These are phyloP conservation scores for Aphaenogaster floridana DNA, from an alignment of 1,140 invertebrate genomes.

Conservation along the genomic window DNA sequence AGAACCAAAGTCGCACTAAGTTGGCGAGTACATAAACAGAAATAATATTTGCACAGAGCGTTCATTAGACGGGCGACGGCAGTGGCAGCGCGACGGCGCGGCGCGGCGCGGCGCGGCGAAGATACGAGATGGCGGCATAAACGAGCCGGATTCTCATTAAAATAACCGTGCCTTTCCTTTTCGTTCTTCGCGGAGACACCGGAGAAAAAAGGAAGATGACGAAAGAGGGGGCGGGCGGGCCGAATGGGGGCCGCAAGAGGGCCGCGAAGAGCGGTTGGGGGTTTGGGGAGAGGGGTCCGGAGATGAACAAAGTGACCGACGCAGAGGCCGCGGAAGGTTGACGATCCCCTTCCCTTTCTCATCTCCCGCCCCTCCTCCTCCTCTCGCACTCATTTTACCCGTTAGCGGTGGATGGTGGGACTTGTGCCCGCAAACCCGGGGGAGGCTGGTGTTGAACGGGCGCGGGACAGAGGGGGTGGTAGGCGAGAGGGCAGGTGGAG, in stretches of 20 bases:
- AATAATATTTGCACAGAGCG: constrained; percentile 86
- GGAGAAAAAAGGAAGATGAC: constrained; percentile 24
- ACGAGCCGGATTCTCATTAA: constrained; percentile 86
- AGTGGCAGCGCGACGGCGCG: constrained; percentile 50
- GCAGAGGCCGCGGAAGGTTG: constrained; percentile 67
- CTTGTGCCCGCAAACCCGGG: constrained; percentile 35
- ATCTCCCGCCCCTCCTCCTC: not conserved
- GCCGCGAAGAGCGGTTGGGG: constrained; percentile 39
- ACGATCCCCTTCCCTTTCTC: constrained; percentile 55
- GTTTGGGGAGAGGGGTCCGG: not conserved
- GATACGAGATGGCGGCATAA: constrained; percentile 80
- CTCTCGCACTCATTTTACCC: constrained; percentile 43
- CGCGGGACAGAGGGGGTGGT: not conserved
- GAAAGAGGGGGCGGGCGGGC: not conserved
- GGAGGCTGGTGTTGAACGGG: constrained; percentile 17
- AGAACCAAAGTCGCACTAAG: constrained; percentile 85
- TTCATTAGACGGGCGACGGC: constrained; percentile 83
- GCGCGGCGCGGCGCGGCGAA: constrained; percentile 35
- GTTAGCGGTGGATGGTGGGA: constrained; percentile 53
- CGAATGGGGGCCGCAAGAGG: constrained; percentile 52
- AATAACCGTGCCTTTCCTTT: constrained; percentile 83
- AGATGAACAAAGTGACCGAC: constrained; percentile 71
- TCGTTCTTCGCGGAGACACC: constrained; percentile 47
- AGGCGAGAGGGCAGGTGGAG: constrained; percentile 9
- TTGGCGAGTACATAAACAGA: constrained; percentile 86